phyloP scores from a whole-genome alignment of 2,888 invertebrate genomes.

The Criorhina ranunculi region DNA sequence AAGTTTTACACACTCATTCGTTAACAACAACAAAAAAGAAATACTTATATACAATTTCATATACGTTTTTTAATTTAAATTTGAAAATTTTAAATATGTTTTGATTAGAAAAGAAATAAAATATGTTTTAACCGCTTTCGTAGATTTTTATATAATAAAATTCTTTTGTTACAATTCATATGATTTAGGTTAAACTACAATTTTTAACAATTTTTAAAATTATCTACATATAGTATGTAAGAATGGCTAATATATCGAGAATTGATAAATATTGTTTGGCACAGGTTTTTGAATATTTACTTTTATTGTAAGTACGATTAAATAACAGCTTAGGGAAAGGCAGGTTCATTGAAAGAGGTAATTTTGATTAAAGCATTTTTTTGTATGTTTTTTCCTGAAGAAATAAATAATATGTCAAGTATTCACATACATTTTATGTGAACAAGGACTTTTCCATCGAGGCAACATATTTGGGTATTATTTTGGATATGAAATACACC shows the following conservation, averaged over 20 bases:
- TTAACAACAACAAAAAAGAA: constrained; percentile 37
- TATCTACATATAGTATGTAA: constrained; percentile 39
- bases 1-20: constrained; percentile 43
- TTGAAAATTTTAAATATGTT: constrained; percentile 11
- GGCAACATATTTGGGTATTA: no score
- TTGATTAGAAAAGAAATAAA: constrained; percentile 20
- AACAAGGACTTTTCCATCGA: no score
- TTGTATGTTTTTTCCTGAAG: not conserved
- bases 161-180: constrained; percentile 50
- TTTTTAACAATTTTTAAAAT: constrained; percentile 55
- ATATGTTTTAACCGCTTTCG: constrained; percentile 21
- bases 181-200: constrained; percentile 45
- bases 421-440: not conserved
- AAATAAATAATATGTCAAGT: not conserved
- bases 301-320: constrained; percentile 12
- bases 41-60: constrained; percentile 51
- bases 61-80: constrained; percentile 34
- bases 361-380: not conserved
- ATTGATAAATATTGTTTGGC: constrained; percentile 52
- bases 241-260: constrained; percentile 34
- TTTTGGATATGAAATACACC: no score
- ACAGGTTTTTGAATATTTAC: constrained; percentile 28
- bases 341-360: constrained; percentile 9
- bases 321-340: constrained; percentile 12
- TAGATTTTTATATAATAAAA: constrained; percentile 36